These are phyloP conservation scores for Drosophila navojoa DNA, from an alignment of 1,140 invertebrate genomes.

Conservation along the genomic window DNA sequence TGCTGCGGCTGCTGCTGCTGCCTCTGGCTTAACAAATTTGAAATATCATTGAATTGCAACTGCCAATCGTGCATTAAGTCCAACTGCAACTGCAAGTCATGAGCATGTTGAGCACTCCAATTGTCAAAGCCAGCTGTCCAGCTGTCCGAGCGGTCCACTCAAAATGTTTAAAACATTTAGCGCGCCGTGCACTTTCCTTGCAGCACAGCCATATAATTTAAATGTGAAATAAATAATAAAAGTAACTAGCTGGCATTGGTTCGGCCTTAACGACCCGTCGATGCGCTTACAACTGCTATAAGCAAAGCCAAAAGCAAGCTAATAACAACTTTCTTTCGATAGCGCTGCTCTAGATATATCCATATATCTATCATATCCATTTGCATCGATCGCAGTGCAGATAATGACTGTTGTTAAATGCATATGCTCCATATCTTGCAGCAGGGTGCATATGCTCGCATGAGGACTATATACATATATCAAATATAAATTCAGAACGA, in stretches of 20 bases:
- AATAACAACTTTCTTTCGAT: too few relatives aligned
- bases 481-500: slow-evolving; percentile 63
- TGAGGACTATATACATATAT: slow-evolving; percentile 33
- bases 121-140: slow-evolving; percentile 14
- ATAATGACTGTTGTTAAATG: not conserved
- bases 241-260: slow-evolving; percentile 24
- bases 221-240: slow-evolving; percentile 76
- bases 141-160: slow-evolving; percentile 7
- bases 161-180: slow-evolving; percentile 76
- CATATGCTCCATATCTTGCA: slow-evolving; percentile 25
- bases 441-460: slow-evolving; percentile 17
- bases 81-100: slow-evolving; percentile 10
- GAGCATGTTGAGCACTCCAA: slow-evolving; percentile 8
- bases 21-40: slow-evolving; percentile 50
- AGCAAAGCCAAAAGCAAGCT: not conserved
- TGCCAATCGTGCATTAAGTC: slow-evolving; percentile 81
- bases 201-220: slow-evolving; percentile 74
- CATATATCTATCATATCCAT: not conserved
- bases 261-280: not conserved
- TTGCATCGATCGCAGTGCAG: not conserved
- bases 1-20: not conserved
- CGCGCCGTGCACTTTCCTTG: slow-evolving; percentile 72
- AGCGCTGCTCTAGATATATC: too few relatives aligned
- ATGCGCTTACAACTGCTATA: slow-evolving; percentile 22
- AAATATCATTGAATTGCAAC: slow-evolving; percentile 81